Evolutionary conservation across 2,113 vertebrate species (phyloP), one percentile per base, ranked within the genome.

Genomic region (Vidua chalybeata): DNA sequence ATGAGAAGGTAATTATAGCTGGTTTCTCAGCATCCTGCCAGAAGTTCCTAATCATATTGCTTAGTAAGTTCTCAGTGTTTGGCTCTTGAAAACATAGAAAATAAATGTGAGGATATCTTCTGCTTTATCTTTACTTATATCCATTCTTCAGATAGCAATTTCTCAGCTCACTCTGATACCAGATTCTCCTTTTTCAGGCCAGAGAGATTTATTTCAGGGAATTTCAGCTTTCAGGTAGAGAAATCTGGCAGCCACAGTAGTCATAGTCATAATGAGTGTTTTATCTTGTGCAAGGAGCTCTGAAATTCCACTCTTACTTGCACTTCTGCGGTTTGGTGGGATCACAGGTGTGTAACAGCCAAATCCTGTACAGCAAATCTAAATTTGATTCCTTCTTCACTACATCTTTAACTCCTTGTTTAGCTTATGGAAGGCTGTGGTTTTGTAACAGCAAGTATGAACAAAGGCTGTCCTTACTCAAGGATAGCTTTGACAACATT

Each of bases 121-220:
- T 89, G 19, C 4, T 5, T 74, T 92, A 90, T 93, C 86, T 90
- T 90, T 74, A 46, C 73, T 84, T 89, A 82, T 39, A 90, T 93
- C 61, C 80, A 78, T 94, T 95, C 68, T 92, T 84, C 58, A 93
- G 88, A 54, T 49, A 78, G 58, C 55, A 56, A 74, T 94, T 93
- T 94, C 56, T 69, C 58, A 81, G 41, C 49, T 75, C 5, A 0
- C 37, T 73, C 64, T 86, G 69, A 95, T 90, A 95, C n/a, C 43
- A 41, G 41, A 69, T 43, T 95, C 93, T 97, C 58, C 63, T 90
- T 89, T 96, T 96, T 93, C 93, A 96, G 27, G n/a, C 62, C 73
- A 66, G 49, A 67, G 86, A 90, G 56, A 69, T 86, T 87, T 84
- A 58, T 86, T 76, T 84, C 45, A 10, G 67, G 51, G 69, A 84